Conservation (phyloP, 2,888 invertebrate genomes). For the Eubasilissa splendida region DNA sequence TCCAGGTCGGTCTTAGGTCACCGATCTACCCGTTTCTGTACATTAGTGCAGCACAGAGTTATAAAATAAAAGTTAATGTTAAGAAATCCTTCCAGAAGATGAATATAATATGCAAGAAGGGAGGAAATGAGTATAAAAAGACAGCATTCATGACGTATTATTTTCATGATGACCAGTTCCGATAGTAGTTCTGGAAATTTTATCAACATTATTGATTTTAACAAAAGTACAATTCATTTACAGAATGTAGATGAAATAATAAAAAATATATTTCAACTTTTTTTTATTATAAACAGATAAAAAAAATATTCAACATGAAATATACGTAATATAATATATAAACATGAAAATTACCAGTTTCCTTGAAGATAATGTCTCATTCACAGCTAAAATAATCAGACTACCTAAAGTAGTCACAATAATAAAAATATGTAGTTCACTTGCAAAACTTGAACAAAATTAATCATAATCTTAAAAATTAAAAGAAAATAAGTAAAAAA, state of each 20-base stretch:
- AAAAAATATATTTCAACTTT: conserved; percentile 8
- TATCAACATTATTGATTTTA: too few relatives aligned
- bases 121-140: too few relatives aligned
- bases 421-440: conserved; percentile 4
- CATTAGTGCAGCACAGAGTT: too few relatives aligned
- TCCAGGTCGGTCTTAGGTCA: too few relatives aligned
- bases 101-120: too few relatives aligned
- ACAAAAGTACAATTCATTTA: too few relatives aligned
- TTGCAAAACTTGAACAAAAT: neutral
- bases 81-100: too few relatives aligned
- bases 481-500: conserved; percentile 3
- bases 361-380: neutral
- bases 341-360: neutral
- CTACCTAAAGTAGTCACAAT: conserved; percentile 9
- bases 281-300: conserved; percentile 19
- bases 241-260: neutral
- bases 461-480: neutral
- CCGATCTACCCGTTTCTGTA: too few relatives aligned
- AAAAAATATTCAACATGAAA: conserved; percentile 19
- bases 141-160: too few relatives aligned
- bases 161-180: too few relatives aligned
- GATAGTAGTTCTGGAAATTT: too few relatives aligned
- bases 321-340: conserved; percentile 15
- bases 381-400: conserved; percentile 7
- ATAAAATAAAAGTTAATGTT: too few relatives aligned